These are phyloP conservation scores for Anthonomus grandis DNA, from an alignment of 1,140 invertebrate species.

Conservation along the genomic window DNA sequence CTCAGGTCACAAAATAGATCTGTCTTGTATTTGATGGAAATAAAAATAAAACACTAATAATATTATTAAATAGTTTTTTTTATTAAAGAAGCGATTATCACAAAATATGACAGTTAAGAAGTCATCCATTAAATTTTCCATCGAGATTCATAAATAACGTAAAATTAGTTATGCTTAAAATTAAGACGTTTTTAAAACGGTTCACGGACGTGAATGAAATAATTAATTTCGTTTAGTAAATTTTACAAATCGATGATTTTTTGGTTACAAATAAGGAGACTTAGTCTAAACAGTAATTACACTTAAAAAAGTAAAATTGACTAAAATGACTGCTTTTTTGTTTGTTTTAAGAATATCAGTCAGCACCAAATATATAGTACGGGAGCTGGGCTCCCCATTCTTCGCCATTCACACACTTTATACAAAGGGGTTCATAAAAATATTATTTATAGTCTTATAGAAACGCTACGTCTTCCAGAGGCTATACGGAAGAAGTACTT, in stretches of 20 bases:
- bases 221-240: constrained; percentile 17
- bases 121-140: constrained; percentile 39
- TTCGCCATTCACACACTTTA: constrained; percentile 46
- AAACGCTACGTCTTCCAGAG: constrained; percentile 47
- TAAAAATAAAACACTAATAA: constrained; percentile 3
- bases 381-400: constrained; percentile 36
- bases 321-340: constrained; percentile 43
- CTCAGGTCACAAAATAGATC: too few relatives aligned
- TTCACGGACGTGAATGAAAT: constrained; percentile 12
- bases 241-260: constrained; percentile 5
- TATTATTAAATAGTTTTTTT: constrained; percentile 44
- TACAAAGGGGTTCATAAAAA: constrained; percentile 40
- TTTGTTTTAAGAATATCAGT: constrained; percentile 43
- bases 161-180: constrained; percentile 11
- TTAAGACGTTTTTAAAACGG: background rate
- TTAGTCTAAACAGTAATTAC: constrained; percentile 13
- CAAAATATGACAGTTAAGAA: constrained; percentile 46
- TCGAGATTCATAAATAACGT: constrained; percentile 32
- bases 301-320: constrained; percentile 34
- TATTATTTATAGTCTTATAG: constrained; percentile 47
- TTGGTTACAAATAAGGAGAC: constrained; percentile 8
- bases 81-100: constrained; percentile 48
- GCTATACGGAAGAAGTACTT: constrained; percentile 36
- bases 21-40: too few relatives aligned
- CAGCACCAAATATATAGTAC: constrained; percentile 47